These are phyloP conservation scores for Drosophila mercatorum DNA, from an alignment of 2,888 invertebrate species.

Conservation along the genomic window DNA sequence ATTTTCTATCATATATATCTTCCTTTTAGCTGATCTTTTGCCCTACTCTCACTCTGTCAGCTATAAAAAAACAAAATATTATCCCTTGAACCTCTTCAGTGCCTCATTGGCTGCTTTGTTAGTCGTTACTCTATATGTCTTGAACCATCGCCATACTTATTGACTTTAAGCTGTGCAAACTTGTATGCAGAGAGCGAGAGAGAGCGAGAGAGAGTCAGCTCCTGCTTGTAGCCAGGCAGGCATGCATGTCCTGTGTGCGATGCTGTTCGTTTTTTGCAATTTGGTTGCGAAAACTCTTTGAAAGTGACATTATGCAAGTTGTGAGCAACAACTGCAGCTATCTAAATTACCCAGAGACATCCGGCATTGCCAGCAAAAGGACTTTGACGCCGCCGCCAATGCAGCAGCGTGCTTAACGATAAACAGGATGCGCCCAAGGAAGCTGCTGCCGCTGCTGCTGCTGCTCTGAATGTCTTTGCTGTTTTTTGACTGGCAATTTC, in stretches of 20 bases:
- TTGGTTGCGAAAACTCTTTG: slow-evolving; percentile 55
- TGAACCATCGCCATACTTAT: slow-evolving; percentile 18
- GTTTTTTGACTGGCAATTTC: slow-evolving; percentile 69
- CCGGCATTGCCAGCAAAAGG: slow-evolving; percentile 61
- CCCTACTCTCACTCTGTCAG: no score
- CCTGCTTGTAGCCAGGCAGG: slow-evolving; percentile 12
- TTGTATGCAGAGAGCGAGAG: background rate
- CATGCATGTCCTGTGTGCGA: slow-evolving; percentile 48
- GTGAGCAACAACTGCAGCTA: slow-evolving; percentile 72
- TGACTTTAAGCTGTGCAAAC: slow-evolving; percentile 44
- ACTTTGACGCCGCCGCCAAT: slow-evolving; percentile 37
- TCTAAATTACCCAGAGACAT: slow-evolving; percentile 81
- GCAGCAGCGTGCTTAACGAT: slow-evolving; percentile 58
- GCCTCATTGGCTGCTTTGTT: background rate
- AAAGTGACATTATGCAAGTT: slow-evolving; percentile 76
- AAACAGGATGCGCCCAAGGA: slow-evolving; percentile 77
- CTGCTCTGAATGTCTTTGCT: slow-evolving; percentile 31
- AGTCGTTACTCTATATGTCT: background rate
- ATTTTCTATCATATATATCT: no score
- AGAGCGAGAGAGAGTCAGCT: background rate
- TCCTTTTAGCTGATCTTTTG: no score
- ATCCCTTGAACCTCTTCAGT: background rate
- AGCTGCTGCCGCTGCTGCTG: slow-evolving; percentile 21
- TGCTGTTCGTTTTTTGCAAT: slow-evolving; percentile 46
- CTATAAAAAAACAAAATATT: background rate